Base-by-base conservation (phyloP, 1,140 invertebrate genomes). In the Sitobion miscanthi region DNA sequence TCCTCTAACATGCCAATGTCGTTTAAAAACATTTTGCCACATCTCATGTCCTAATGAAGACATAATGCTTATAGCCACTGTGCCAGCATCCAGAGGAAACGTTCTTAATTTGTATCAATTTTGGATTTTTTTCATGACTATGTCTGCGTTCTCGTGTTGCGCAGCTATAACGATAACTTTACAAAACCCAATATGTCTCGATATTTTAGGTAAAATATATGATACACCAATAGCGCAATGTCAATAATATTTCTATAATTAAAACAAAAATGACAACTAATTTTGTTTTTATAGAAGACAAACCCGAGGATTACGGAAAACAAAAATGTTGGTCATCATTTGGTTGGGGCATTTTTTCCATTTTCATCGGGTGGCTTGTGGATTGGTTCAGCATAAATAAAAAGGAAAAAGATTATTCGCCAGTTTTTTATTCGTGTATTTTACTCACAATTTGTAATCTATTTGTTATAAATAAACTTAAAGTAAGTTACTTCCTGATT, bases 321-420 rank as follows among this genome's bases (percentile, higher is more conserved):
- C 98, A 98, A 94, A 96, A 97, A 91, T 96, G 98, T 94, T 99
- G 97, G 96, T 97, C 98, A 5, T 96, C 97, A 0, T 95, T 98
- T 1, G 97, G 98, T 2, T 98, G 97, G 96, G 98, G 98, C 92
- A 95, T 97, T 93, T 97, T 97, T 94, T 97, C 97, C 0, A 95
- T 98, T 42, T 94, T 97, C 8, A 96, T 97, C 49, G 98, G 98
- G 14, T 96, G 96, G 45, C 95, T 98, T 1, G 97, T 98, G 49
- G 98, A 98, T 94, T 93, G 96, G 82, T 96, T 97, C 94, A 98
- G 97, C 88, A 94, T 95, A 11, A 96, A 96, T 8, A 94, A 96
- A 77, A 94, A 95, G 1, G 94, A 96, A 47, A 98, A 98, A 95
- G 96, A 98, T 95, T 98, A 98, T 94, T 96, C 96, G 0, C 96